Base-by-base conservation (phyloP, 1,140 invertebrate species). In the Drosophila chauvacae region DNA sequence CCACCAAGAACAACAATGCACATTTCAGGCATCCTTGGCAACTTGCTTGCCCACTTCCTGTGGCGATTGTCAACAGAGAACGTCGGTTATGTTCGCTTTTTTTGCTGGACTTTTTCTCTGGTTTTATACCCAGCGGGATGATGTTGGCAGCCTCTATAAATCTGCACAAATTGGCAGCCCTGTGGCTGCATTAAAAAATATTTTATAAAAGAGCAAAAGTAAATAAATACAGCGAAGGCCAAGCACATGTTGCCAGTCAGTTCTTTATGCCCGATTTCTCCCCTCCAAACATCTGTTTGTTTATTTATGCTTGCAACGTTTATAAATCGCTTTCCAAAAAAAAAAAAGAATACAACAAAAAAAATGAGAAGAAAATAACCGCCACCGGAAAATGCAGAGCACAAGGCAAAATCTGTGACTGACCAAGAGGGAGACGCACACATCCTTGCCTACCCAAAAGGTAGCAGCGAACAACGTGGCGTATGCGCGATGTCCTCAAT, bases 231-330 rank as follows among this genome's bases (percentile, higher is more conserved):
- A 88, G 66, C 77, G 75, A 76, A 68, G 62, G 58, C 47, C 77
- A 65, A 66, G 73, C 84, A 90, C 81, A 90, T 90, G 81, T 85
- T 90, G 66, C 81, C 77, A 81, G 63, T 76, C 85, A 60, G 65
- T 59, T 44, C 57, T 70, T 63, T 63, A 66, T 75, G 50, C 56
- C 53, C 51, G 45, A 20, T 60, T 28, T 51, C 28, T 28, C n/a
- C 41, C 58, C 58, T 68, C 62, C 44, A 18, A 84, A 66, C 84
- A 81, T 82, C 78, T 90, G 85, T 69, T 90, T 81, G 78, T 70
- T 90, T 90, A 90, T 90, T 90, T 90, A 90, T 90, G 85, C 85
- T 84, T 79, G 85, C 82, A 90, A 90, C 85, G 85, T 81, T 85
- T 90, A 90, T 90, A 90, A 90, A 90, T 90, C 85, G 85, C 75